These are phyloP conservation scores for Dryas iulia DNA, from an alignment of 1,140 invertebrate genomes.

Conservation along the genomic window DNA sequence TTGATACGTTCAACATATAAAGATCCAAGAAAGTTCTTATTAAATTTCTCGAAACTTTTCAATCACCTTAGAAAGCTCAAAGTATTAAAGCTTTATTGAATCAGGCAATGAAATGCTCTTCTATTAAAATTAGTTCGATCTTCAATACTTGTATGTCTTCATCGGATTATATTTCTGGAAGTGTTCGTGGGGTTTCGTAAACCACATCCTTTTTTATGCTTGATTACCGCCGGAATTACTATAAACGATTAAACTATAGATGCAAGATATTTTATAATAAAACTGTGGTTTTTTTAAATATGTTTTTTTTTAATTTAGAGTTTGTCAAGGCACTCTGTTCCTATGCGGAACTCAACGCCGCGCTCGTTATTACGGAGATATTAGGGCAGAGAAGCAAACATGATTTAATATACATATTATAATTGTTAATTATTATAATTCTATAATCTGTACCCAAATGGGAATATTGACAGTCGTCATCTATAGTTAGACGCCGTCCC, in stretches of 20 bases:
- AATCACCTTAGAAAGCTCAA: background rate
- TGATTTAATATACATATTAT: too few species aligned
- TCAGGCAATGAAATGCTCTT: background rate
- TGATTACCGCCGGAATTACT: background rate
- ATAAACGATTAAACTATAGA: background rate
- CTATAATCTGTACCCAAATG: too few species aligned
- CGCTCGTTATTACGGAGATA: too few species aligned
- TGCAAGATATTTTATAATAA: background rate
- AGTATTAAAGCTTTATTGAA: background rate
- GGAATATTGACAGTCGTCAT: too few species aligned
- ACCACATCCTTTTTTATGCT: conserved; percentile 27
- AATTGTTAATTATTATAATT: too few species aligned
- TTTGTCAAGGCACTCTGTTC: too few species aligned
- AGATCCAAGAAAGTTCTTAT: too few species aligned
- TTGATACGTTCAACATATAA: too few species aligned
- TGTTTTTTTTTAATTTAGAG: too few species aligned
- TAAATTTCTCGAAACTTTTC: background rate
- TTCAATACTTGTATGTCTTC: conserved; percentile 14
- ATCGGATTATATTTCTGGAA: conserved; percentile 21
- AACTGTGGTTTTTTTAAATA: background rate
- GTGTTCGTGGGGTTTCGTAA: conserved; percentile 11
- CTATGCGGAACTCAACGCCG: too few species aligned
- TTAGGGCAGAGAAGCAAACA: too few species aligned
- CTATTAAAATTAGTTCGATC: background rate
- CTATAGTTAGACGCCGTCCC: too few species aligned